Conservation (phyloP, 2,113 vertebrate species). For the Eulemur macaco region DNA sequence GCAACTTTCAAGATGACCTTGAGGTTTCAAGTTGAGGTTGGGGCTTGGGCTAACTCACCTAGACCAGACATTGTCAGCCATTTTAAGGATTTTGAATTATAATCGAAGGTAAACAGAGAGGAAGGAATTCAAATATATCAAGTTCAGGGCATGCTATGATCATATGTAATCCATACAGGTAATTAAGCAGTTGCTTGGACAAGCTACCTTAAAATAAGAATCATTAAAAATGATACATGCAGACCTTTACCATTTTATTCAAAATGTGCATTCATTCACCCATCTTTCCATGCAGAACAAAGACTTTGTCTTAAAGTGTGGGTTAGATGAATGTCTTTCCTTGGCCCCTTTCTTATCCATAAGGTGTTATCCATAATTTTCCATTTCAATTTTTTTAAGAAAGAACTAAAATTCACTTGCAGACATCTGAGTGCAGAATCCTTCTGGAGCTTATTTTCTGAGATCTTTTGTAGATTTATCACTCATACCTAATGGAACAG, state of each 20-base stretch:
- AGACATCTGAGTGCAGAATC: background rate
- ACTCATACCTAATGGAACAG: constrained; percentile 47
- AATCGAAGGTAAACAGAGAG: background rate
- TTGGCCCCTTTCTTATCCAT: background rate
- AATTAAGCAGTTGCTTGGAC: background rate
- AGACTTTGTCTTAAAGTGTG: background rate
- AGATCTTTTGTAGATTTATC: constrained; percentile 44
- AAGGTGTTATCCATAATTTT: constrained; percentile 10
- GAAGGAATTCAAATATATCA: constrained; percentile 24
- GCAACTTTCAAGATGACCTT: background rate
- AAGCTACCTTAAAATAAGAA: constrained; percentile 22
- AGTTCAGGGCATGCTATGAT: background rate
- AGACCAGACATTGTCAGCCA: background rate
- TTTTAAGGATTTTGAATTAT: background rate
- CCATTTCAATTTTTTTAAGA: constrained; percentile 44
- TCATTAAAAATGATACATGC: background rate
- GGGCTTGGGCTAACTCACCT: background rate
- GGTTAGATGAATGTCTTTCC: constrained; percentile 1
- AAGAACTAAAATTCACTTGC: constrained; percentile 25
- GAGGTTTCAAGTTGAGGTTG: background rate
- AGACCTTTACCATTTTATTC: constrained; percentile 3
- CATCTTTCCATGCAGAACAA: background rate
- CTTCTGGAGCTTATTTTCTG: constrained; percentile 40
- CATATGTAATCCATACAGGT: background rate
- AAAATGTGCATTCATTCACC: background rate